These are phyloP conservation scores for Propithecus perrieri DNA, from an alignment of 2,797 vertebrate genomes.

Conservation along the genomic window DNA sequence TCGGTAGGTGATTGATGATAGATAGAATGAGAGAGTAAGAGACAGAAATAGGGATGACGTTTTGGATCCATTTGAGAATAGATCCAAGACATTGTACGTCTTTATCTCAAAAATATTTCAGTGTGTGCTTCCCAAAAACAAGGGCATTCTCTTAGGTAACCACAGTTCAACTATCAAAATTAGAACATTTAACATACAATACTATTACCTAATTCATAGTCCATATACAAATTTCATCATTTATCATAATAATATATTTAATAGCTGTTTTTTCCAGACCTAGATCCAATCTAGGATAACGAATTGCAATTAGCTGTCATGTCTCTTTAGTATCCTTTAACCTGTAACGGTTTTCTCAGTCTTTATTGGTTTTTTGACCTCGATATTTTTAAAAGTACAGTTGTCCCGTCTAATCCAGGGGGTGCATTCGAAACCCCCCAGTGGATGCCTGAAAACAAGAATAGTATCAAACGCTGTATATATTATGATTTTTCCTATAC, in stretches of 20 bases:
- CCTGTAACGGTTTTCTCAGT: neutral
- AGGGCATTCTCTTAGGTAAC: neutral
- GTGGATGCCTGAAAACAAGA: neutral
- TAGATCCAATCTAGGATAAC: neutral
- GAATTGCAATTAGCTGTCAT: neutral
- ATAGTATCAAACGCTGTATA: neutral
- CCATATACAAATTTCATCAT: neutral
- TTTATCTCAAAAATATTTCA: neutral
- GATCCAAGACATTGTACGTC: neutral
- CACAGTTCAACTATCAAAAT: neutral
- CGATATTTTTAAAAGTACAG: neutral
- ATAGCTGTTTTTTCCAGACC: neutral
- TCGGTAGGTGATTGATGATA: neutral
- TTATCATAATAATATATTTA: neutral
- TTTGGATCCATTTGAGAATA: neutral
- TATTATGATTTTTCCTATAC: neutral
- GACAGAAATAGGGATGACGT: neutral
- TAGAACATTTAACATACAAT: neutral
- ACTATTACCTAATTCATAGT: neutral
- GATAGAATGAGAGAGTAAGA: neutral
- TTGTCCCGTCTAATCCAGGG: neutral
- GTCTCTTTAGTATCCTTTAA: neutral
- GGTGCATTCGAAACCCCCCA: neutral
- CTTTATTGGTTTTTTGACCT: neutral
- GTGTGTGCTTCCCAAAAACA: neutral